Conservation (phyloP, 2,888 invertebrate genomes). For the Agrenia bidenticulata region DNA sequence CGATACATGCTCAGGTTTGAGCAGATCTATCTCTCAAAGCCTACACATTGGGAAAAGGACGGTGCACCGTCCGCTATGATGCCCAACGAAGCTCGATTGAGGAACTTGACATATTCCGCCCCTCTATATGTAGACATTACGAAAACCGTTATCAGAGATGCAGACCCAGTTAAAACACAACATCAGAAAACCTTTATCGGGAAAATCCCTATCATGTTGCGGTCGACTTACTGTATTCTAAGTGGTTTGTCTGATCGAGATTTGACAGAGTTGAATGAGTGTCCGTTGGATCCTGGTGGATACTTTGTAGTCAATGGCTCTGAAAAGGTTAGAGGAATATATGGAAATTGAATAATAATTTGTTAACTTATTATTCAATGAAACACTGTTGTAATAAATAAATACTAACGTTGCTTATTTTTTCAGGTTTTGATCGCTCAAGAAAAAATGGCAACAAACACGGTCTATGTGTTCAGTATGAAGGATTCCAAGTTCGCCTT, state of each 20-base stretch:
- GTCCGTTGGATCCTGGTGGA: slow-evolving; percentile 98
- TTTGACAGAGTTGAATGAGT: slow-evolving; percentile 98
- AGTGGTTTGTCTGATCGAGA: slow-evolving; percentile 96
- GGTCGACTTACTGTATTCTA: slow-evolving; percentile 94
- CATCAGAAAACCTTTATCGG: slow-evolving; percentile 72
- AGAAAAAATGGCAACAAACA: slow-evolving; percentile 99
- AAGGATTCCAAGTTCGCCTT: slow-evolving; percentile 99
- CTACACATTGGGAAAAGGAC: slow-evolving; percentile 99
- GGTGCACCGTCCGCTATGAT: slow-evolving; percentile 99
- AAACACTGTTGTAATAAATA: neutral
- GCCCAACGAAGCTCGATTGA: slow-evolving; percentile 97
- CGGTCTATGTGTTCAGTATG: slow-evolving; percentile 99
- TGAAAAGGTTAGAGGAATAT: slow-evolving; percentile 70
- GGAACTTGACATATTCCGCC: slow-evolving; percentile 97
- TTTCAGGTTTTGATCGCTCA: slow-evolving; percentile 90
- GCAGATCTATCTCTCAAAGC: slow-evolving; percentile 98
- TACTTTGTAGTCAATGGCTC: slow-evolving; percentile 99
- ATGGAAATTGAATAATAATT: neutral
- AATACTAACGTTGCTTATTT: slow-evolving; percentile 19
- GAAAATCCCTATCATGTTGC: slow-evolving; percentile 98
- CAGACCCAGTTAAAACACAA: slow-evolving; percentile 77
- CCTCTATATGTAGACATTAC: slow-evolving; percentile 98
- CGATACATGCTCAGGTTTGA: slow-evolving; percentile 94
- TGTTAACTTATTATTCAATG: neutral
- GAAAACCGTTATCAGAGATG: slow-evolving; percentile 89